Evolutionary conservation across 2,113 vertebrate genomes (phyloP).

Genomic region (Cochlearius cochlearius): DNA sequence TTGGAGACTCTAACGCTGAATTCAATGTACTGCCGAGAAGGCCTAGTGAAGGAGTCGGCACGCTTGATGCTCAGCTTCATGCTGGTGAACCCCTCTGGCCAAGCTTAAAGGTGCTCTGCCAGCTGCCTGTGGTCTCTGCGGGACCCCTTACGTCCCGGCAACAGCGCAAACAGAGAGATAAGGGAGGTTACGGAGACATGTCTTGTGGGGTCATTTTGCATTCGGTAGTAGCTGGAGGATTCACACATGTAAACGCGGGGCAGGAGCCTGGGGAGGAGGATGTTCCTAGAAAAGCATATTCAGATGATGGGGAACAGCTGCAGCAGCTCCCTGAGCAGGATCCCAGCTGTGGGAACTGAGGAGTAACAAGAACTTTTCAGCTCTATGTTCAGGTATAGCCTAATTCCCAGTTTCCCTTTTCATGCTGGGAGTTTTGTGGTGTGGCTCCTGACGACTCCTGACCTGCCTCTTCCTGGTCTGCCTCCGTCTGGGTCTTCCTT

Average conservation of each 20-base stretch:
- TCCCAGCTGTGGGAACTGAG: neutral
- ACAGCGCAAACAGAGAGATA: neutral
- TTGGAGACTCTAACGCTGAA: neutral
- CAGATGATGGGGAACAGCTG: neutral
- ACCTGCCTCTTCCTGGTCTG: neutral
- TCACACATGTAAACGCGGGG: neutral
- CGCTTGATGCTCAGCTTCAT: neutral
- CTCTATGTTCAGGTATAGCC: neutral
- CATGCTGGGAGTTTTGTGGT: neutral
- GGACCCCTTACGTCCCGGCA: neutral
- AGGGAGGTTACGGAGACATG: neutral
- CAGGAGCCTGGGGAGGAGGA: neutral
- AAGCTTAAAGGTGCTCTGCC: neutral
- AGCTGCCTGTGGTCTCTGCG: rapidly evolving
- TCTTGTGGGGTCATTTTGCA: neutral
- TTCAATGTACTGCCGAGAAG: neutral
- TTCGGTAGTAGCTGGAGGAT: neutral
- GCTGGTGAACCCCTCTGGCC: rapidly evolving
- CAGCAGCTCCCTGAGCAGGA: neutral
- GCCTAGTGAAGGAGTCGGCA: neutral
- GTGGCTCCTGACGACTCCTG: neutral
- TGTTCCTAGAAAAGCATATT: neutral
- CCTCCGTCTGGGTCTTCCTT: neutral
- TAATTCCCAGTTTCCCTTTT: neutral
- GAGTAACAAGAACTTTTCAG: neutral